Conservation (phyloP, 2,888 invertebrate species). For the Parnassius smintheus region DNA sequence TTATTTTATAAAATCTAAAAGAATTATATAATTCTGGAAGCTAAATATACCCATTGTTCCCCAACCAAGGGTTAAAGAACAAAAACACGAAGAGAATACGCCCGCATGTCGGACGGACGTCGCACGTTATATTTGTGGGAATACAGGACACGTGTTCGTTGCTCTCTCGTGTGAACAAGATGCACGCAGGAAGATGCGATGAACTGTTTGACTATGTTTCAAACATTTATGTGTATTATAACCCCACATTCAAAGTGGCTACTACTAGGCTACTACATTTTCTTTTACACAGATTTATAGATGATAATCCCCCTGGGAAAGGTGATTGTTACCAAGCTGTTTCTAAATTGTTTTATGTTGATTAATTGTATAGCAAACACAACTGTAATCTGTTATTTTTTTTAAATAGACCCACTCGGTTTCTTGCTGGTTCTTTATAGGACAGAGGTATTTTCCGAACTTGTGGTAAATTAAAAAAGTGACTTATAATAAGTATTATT, state of each 20-base stretch:
- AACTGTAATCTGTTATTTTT: too few relatives aligned
- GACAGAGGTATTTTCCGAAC: too few relatives aligned
- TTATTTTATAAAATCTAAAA: constrained; percentile 7
- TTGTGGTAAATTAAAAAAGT: too few relatives aligned
- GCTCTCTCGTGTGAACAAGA: constrained; percentile 61
- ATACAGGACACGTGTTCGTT: constrained; percentile 61
- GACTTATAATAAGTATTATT: too few relatives aligned
- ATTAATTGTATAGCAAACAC: too few relatives aligned
- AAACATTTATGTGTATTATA: constrained; percentile 29
- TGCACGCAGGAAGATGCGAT: constrained; percentile 44
- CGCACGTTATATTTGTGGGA: constrained; percentile 49
- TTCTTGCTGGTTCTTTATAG: too few relatives aligned
- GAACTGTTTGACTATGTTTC: constrained; percentile 42
- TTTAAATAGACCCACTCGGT: too few relatives aligned
- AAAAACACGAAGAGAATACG: constrained; percentile 47
- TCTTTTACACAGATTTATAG: too few relatives aligned
- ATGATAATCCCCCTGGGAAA: too few relatives aligned
- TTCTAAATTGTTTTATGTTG: too few relatives aligned
- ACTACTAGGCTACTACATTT: too few relatives aligned
- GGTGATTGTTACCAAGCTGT: too few relatives aligned
- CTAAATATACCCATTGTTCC: constrained; percentile 25
- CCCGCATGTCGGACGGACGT: constrained; percentile 57
- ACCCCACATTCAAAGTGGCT: not conserved
- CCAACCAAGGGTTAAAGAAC: constrained; percentile 26
- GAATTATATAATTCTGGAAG: constrained; percentile 10